Evolutionary conservation across 2,888 invertebrate genomes (phyloP), one percentile per base, ranked within the genome.

Genomic region (Autographa gamma): DNA sequence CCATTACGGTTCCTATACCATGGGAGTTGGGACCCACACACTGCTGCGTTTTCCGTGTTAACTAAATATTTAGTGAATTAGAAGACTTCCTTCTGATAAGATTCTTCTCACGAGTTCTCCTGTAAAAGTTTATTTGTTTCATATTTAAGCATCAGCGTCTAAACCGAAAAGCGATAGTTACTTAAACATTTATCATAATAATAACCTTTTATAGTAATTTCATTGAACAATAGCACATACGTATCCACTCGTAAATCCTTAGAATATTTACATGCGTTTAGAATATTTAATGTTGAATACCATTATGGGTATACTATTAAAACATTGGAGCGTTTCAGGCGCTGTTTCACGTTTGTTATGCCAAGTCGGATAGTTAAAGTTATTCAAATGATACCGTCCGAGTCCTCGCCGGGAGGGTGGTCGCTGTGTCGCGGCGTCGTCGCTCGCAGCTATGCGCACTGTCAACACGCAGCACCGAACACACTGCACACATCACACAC

Each of bases 21-120:
- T 88, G 88, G 81, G 87, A 86, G 84, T 71, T 88, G 88, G 81
- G 87, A 86, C 84, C 70, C 70, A 77, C 83, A 81, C 79, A 81
- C 85, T 84, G 81, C 84, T 87, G 84, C 89, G 87, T 88, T 91
- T 91, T 89, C 89, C 87, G 86, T 84, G 89, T 86, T 92, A 93
- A 94, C 93, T 92, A 93, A 94, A 94, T 94, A 94, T 94, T 93
- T 92, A 93, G 89, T 92, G 89, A 90, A 92, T 90, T 90, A 90
- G 88, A 89, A 91, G 88, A 81, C 91, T 93, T 90, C 91, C 90
- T 89, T 82, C 75, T 89, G 93, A 94, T 95, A 95, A 95, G 88
- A 72, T 82, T 84, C 85, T 89, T 71, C 91, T 90, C 92, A 92
- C 90, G 88, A 84, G 81, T 77, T 65, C 58, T 0, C 54, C 25